phyloP scores from a whole-genome alignment of 2,888 invertebrate genomes.

The Apamea anceps region DNA sequence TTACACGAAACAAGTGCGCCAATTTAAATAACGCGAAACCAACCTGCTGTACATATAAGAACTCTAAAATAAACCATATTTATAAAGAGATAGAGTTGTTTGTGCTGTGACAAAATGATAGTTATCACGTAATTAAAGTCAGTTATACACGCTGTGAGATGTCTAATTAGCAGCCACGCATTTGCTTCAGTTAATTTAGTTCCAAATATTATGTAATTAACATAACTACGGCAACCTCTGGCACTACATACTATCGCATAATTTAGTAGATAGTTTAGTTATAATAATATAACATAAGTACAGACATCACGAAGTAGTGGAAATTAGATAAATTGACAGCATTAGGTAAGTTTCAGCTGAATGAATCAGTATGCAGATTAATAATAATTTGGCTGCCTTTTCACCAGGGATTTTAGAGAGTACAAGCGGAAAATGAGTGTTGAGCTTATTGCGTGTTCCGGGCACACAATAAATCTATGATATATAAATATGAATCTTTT shows the following conservation, averaged over 20 bases:
- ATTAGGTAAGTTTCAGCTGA: constrained; percentile 35
- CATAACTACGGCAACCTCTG: constrained; percentile 59
- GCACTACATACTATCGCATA: constrained; percentile 17
- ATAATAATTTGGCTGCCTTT: background rate
- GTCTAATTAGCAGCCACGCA: constrained; percentile 73
- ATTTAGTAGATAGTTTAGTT: constrained; percentile 35
- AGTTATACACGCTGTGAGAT: constrained; percentile 67
- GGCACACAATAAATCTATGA: too few species aligned
- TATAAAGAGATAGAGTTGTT: background rate
- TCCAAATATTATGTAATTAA: constrained; percentile 69
- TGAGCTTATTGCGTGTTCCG: background rate
- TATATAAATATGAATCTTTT: too few species aligned
- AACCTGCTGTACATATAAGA: background rate
- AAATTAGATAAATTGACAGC: constrained; percentile 37
- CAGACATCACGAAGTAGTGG: constrained; percentile 2
- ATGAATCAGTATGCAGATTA: constrained; percentile 15
- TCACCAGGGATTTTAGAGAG: constrained; percentile 3
- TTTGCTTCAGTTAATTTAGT: constrained; percentile 73
- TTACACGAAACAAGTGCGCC: constrained; percentile 54
- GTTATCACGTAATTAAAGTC: constrained; percentile 62
- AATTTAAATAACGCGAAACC: constrained; percentile 62
- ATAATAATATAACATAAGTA: background rate
- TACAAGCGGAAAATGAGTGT: background rate
- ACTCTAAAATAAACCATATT: constrained; percentile 14
- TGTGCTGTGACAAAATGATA: background rate